Evolutionary conservation across 64 coral and sea anemone genomes (phyloP).

Genomic region (Pocillopora verrucosa): DNA sequence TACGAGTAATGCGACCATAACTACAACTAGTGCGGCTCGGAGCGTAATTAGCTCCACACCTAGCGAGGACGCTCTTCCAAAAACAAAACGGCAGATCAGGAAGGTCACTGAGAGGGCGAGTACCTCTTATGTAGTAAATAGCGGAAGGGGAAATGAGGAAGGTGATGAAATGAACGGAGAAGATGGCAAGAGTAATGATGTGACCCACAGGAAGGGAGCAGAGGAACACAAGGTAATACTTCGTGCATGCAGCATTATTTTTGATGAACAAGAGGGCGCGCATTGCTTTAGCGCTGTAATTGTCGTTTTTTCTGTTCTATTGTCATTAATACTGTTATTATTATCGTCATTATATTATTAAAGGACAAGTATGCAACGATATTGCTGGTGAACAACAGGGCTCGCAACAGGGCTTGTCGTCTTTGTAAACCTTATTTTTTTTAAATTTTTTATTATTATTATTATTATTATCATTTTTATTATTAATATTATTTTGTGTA

Average conservation of each 20-base stretch:
- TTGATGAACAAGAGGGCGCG: no score
- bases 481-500: no score
- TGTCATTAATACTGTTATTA: no score
- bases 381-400: no score
- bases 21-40: conserved; percentile 17
- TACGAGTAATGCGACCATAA: conserved; percentile 37
- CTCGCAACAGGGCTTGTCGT: no score
- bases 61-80: conserved; percentile 12
- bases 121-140: conserved; percentile 28
- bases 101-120: conserved; percentile 43
- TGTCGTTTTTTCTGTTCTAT: no score
- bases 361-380: no score
- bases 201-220: neutral
- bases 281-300: no score
- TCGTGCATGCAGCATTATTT: neutral
- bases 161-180: conserved; percentile 26
- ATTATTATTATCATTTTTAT: no score
- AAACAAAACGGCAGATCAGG: neutral
- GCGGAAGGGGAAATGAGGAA: conserved; percentile 14
- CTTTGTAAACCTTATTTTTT: no score
- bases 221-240: conserved; percentile 23
- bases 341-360: no score
- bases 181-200: conserved; percentile 53
- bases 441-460: no score
- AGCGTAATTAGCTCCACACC: conserved; percentile 19